A percentile compares a stretch with the other conserved stretches of the same genome.
Evolutionary conservation across 1,140 invertebrate genomes (phyloP).

Genomic region (Drosophila quadrilineata): DNA sequence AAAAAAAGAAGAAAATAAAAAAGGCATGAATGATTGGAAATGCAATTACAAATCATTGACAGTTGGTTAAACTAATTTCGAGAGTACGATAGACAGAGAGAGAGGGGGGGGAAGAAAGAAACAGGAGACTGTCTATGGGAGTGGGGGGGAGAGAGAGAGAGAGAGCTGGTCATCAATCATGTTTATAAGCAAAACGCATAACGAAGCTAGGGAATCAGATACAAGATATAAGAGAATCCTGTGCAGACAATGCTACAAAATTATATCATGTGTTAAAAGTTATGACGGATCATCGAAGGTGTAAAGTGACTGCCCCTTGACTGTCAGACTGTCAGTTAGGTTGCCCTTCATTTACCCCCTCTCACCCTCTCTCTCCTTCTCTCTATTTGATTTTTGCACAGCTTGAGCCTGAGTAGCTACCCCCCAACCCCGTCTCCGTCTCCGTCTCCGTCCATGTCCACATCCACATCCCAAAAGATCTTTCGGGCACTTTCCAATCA

Average conservation of each 20-base stretch:
- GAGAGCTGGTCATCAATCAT: slow-evolving; percentile 64
- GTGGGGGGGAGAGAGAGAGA: not conserved
- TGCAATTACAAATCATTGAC: slow-evolving; percentile 73
- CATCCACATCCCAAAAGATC: not conserved
- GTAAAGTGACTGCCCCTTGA: slow-evolving; percentile 69
- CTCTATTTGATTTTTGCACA: slow-evolving; percentile 60
- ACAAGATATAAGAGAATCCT: no score
- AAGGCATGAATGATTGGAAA: slow-evolving; percentile 54
- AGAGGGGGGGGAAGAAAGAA: not conserved
- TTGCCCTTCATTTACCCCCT: slow-evolving; percentile 8
- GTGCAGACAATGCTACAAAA: slow-evolving; percentile 69
- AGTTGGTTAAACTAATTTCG: slow-evolving; percentile 74
- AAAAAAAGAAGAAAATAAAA: not conserved
- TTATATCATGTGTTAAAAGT: slow-evolving; percentile 80
- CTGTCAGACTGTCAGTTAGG: no score
- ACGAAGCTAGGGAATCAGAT: no score
- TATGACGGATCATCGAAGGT: slow-evolving; percentile 78
- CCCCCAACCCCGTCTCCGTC: not conserved
- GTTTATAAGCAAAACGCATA: slow-evolving; percentile 31
- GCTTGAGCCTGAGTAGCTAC: slow-evolving; percentile 49
- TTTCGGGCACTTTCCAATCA: slow-evolving; percentile 52
- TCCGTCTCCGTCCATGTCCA: not conserved
- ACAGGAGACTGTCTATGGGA: slow-evolving; percentile 1
- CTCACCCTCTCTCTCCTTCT: slow-evolving; percentile 26
- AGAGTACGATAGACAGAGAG: not conserved